A percentile compares a stretch with the other conserved stretches of the same genome.
phyloP scores from a whole-genome alignment of 2,113 vertebrate genomes.

The Sminthopsis crassicaudata region DNA sequence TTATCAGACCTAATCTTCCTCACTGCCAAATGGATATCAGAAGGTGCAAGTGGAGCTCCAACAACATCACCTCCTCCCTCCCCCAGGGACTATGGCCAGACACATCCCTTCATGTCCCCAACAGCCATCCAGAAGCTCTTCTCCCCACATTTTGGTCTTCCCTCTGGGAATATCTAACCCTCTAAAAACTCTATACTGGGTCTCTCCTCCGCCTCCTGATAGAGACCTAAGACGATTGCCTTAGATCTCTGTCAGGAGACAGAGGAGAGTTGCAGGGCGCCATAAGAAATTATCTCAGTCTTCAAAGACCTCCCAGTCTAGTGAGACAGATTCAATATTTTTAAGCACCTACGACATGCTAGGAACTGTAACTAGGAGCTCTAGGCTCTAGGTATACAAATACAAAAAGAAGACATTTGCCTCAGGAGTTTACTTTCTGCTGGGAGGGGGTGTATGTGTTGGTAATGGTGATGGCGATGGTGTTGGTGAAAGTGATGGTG shows the following conservation, averaged over 20 bases:
- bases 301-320: neutral
- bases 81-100: neutral
- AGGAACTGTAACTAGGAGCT: neutral
- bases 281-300: neutral
- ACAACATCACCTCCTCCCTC: neutral
- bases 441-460: neutral
- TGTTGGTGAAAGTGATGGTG: too few species aligned
- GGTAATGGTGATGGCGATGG: too few species aligned
- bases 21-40: neutral
- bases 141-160: neutral
- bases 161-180: neutral
- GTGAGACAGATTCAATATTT: neutral
- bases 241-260: neutral
- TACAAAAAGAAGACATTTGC: neutral
- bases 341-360: neutral
- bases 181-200: neutral
- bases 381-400: neutral
- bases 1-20: neutral
- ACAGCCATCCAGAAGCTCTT: neutral
- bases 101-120: neutral
- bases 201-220: neutral
- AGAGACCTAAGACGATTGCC: neutral
- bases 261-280: neutral
- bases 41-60: neutral
- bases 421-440: neutral